Conservation (phyloP, 1,140 invertebrate genomes). For the Hyposmocoma kahamanoa region DNA sequence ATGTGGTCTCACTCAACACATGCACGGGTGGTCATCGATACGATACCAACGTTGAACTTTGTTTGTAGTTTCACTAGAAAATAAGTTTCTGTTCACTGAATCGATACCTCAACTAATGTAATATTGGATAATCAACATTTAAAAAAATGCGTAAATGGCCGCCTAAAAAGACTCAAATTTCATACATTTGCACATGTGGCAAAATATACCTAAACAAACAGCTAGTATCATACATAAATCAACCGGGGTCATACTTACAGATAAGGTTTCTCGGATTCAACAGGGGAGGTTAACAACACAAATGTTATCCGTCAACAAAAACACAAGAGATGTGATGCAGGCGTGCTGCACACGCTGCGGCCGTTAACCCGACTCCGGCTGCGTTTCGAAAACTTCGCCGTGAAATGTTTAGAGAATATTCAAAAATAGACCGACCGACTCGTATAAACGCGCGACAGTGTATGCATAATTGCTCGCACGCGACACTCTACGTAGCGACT, state of each 20-base stretch:
- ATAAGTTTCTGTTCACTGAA: conserved; percentile 5
- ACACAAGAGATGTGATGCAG: conserved; percentile 64
- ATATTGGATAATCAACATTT: conserved; percentile 48
- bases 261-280: conserved; percentile 53
- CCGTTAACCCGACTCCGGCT: conserved; percentile 58
- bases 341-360: conserved; percentile 51
- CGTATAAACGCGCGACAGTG: conserved; percentile 43
- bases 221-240: conserved; percentile 54
- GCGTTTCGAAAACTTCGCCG: conserved; percentile 69
- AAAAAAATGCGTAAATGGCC: conserved; percentile 17
- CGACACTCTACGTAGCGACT: conserved; percentile 27
- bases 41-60: conserved; percentile 23
- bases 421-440: conserved; percentile 66
- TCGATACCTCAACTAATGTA: conserved; percentile 5
- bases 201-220: conserved; percentile 24
- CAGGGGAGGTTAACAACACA: conserved; percentile 56
- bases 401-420: conserved; percentile 66
- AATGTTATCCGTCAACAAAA: conserved; percentile 69
- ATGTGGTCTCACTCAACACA: conserved; percentile 10
- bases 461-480: conserved; percentile 32
- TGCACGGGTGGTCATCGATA: neutral
- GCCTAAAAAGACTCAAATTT: conserved; percentile 9
- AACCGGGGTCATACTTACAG: conserved; percentile 68
- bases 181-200: neutral
- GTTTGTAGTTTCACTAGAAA: conserved; percentile 26